Percentiles rank a stretch among this genome's conserved stretches.
Conservation (phyloP, 2,797 vertebrate genomes). For the Philypnodon macrostomus region DNA sequence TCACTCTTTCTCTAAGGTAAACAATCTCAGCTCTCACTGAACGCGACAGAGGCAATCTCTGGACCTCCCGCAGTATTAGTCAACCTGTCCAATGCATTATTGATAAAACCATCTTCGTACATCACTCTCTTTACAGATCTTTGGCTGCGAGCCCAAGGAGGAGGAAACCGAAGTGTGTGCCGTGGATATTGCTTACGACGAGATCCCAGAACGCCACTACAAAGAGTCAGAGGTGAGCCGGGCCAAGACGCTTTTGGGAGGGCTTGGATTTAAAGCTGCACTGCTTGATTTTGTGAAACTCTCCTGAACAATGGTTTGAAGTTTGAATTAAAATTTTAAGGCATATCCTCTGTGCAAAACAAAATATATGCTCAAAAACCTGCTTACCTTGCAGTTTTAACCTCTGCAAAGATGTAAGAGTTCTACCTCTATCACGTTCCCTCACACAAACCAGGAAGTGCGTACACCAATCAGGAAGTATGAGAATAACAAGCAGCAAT, state of each 20-base stretch:
- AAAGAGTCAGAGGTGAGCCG: conserved; percentile 91
- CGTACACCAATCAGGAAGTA: too few relatives aligned
- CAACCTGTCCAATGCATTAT: conserved; percentile 17
- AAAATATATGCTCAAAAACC: too few relatives aligned
- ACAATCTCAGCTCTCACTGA: background rate
- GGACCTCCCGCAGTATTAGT: conserved; percentile 15
- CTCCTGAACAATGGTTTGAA: too few relatives aligned
- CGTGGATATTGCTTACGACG: conserved; percentile 91
- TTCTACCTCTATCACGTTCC: too few relatives aligned
- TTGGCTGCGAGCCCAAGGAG: conserved; percentile 82
- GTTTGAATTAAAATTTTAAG: too few relatives aligned
- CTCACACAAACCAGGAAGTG: too few relatives aligned
- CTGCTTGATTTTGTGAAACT: too few relatives aligned
- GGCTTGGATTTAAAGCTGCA: too few relatives aligned
- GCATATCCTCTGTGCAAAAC: too few relatives aligned
- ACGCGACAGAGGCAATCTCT: background rate
- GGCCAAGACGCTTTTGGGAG: background rate
- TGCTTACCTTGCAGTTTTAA: too few relatives aligned
- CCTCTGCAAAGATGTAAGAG: too few relatives aligned
- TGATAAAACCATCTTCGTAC: conserved; percentile 24
- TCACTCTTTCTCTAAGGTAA: background rate
- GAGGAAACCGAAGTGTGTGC: conserved; percentile 90
- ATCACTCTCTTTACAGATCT: conserved; percentile 81
- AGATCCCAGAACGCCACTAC: conserved; percentile 92
- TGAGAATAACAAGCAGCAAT: too few relatives aligned